Conservation (phyloP, 2,888 invertebrate genomes). For the Tortricodes alternella region DNA sequence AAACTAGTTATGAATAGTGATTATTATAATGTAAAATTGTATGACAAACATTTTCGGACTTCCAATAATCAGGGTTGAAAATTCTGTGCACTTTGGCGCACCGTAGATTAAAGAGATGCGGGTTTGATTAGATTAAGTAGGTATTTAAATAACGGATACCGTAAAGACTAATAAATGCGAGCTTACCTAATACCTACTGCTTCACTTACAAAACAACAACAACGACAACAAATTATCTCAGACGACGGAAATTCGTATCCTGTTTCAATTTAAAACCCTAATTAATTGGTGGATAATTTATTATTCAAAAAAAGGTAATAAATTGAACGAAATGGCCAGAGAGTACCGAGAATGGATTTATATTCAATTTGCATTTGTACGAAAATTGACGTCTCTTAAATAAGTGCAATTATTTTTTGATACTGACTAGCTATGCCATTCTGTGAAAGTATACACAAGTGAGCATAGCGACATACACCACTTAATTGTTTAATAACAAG, state of each 20-base stretch:
- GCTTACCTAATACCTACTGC: too few species aligned
- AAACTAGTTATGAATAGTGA: too few species aligned
- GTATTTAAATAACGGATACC: too few species aligned
- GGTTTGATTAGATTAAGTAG: too few species aligned
- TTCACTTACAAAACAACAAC: too few species aligned
- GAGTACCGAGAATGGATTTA: constrained; percentile 10
- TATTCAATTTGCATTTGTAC: constrained; percentile 21
- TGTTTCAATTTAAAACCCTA: constrained; percentile 13
- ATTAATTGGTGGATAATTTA: constrained; percentile 32
- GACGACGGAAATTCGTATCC: constrained; percentile 9
- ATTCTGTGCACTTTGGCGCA: too few species aligned
- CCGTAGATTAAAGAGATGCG: too few species aligned
- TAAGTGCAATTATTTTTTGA: neutral
- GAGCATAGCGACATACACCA: neutral
- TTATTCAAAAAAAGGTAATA: constrained; percentile 22
- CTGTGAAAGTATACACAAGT: too few species aligned
- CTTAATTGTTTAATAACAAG: constrained; percentile 8
- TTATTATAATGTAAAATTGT: too few species aligned
- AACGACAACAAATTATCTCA: neutral
- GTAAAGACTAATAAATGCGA: neutral
- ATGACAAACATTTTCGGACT: too few species aligned
- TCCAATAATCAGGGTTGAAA: too few species aligned
- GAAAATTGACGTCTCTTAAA: constrained; percentile 17
- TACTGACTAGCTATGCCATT: too few species aligned
- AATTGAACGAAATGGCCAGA: constrained; percentile 17